Conservation (phyloP, 2,113 vertebrate species). For the Cacatua alba region DNA sequence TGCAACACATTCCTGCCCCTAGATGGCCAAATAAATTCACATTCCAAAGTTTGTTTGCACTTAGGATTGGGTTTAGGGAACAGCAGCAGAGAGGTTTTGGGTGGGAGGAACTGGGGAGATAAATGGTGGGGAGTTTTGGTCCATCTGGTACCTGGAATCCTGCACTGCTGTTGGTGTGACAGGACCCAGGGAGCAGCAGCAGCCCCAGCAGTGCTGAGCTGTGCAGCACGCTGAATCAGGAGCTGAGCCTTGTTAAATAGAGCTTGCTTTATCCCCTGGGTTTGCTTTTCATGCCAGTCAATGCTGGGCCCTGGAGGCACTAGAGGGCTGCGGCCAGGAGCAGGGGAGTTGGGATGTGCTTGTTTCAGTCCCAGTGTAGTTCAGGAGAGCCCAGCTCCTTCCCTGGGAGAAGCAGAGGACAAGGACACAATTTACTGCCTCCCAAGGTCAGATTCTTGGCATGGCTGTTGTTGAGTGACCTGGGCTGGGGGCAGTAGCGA, state of each 20-base stretch:
- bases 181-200: neutral
- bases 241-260: neutral
- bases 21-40: constrained; percentile 34
- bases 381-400: neutral
- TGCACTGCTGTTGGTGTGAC: neutral
- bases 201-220: neutral
- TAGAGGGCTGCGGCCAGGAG: neutral
- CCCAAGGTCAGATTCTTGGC: too few relatives aligned
- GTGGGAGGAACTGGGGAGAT: neutral
- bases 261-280: neutral
- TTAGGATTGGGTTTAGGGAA: neutral
- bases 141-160: neutral
- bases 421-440: accelerated
- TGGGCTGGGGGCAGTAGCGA: accelerated
- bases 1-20: constrained; percentile 1
- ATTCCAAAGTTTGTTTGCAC: neutral
- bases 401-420: neutral
- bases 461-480: neutral
- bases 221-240: accelerated
- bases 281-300: neutral
- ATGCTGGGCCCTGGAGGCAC: neutral
- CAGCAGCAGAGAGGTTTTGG: neutral
- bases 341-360: neutral
- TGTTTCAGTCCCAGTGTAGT: accelerated
- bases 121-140: neutral